phyloP scores from a whole-genome alignment of 2,113 vertebrate genomes.

The Lycocorax pyrrhopterus region DNA sequence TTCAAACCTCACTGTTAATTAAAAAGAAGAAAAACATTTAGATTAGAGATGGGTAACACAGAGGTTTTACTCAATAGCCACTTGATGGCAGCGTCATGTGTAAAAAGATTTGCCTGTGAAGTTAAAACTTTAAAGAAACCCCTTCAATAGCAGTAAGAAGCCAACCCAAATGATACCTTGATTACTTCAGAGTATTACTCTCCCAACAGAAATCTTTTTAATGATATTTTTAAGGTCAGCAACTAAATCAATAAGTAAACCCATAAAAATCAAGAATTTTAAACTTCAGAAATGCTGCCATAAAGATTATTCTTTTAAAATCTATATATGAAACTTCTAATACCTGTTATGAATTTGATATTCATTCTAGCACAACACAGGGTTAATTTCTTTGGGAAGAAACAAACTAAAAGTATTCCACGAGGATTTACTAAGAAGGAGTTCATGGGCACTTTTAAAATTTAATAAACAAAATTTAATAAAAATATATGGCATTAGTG shows the following conservation, averaged over 20 bases:
- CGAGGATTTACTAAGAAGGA: background rate
- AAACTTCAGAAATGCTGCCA: background rate
- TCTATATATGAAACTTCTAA: background rate
- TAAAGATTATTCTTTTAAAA: conserved; percentile 20
- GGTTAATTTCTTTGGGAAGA: background rate
- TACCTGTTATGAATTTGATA: background rate
- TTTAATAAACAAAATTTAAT: background rate
- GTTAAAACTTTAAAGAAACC: background rate
- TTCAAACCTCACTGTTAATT: background rate
- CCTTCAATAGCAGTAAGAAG: background rate
- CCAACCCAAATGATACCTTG: background rate
- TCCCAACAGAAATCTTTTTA: background rate
- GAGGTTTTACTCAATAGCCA: conserved; percentile 19
- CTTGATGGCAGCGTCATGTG: conserved; percentile 40
- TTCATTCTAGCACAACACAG: background rate
- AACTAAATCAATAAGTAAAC: conserved; percentile 2
- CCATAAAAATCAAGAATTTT: background rate
- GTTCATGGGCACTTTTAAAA: background rate
- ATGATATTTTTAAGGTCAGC: conserved; percentile 29
- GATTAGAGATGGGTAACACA: background rate
- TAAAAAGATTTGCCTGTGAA: background rate
- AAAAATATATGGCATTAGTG: background rate
- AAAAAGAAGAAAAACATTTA: background rate
- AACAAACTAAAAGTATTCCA: background rate
- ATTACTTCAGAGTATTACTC: background rate